Evolutionary conservation across 2,888 invertebrate genomes (phyloP).

Genomic region (Formica aserva): DNA sequence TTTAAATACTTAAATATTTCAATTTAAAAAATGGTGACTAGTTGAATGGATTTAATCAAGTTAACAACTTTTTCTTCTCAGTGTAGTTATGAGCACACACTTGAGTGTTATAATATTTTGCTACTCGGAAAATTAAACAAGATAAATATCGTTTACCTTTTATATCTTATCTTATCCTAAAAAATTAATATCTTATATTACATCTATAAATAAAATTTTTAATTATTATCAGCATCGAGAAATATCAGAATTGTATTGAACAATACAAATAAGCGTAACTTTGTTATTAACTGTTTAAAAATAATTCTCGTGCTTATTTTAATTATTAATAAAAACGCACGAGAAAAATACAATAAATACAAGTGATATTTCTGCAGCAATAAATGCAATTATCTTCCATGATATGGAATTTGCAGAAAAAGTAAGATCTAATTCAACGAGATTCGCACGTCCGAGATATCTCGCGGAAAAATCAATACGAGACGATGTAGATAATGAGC

Average conservation of each 20-base stretch:
- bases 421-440: conserved; percentile 4
- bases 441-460: conserved; percentile 19
- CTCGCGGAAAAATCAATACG: conserved; percentile 44
- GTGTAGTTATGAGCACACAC: neutral
- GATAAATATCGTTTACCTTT: neutral
- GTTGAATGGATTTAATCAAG: no score
- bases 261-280: neutral
- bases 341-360: neutral
- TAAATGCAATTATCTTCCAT: conserved; percentile 11
- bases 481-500: conserved; percentile 36
- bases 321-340: neutral
- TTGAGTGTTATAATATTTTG: neutral
- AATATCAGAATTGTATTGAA: neutral
- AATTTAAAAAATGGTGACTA: no score
- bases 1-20: no score
- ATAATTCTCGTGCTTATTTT: neutral
- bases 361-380: neutral
- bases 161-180: neutral
- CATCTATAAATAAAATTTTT: neutral
- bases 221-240: neutral
- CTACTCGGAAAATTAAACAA: neutral
- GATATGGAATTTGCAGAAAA: neutral
- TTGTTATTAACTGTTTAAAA: neutral
- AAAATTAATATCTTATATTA: neutral
- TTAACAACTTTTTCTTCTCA: no score